phyloP scores from a whole-genome alignment of 2,797 vertebrate genomes.

The Muscicapa comitata region DNA sequence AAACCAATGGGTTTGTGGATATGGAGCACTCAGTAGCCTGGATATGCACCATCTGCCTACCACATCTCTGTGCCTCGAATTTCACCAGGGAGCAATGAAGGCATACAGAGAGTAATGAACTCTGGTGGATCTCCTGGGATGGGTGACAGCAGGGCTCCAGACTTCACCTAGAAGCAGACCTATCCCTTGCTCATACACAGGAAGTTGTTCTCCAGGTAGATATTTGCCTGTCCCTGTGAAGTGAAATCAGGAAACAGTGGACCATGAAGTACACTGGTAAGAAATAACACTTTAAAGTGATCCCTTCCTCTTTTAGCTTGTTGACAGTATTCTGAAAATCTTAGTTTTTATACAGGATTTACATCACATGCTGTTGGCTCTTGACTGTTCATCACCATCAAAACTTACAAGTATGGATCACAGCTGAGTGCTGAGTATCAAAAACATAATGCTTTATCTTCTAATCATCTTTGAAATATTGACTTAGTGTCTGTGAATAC shows the following conservation, averaged over 20 bases:
- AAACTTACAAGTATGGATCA: neutral
- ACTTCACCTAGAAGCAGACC: neutral
- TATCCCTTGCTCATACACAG: neutral
- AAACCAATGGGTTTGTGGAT: neutral
- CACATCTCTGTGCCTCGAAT: neutral
- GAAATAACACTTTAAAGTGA: neutral
- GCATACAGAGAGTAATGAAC: neutral
- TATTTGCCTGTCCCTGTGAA: neutral
- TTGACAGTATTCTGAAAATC: neutral
- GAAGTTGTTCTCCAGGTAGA: neutral
- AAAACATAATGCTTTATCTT: conserved; percentile 9
- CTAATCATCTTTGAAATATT: conserved; percentile 61
- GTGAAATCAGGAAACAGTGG: neutral
- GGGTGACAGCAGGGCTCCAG: neutral
- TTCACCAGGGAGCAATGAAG: neutral
- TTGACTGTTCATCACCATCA: neutral
- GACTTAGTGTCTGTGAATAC: conserved; percentile 8
- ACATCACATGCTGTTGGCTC: neutral
- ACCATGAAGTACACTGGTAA: neutral
- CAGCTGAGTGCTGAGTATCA: neutral
- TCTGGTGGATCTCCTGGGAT: neutral
- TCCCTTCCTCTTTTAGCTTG: neutral
- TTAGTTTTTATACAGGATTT: neutral
- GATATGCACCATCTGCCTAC: neutral
- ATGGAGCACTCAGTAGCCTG: neutral